Conservation (phyloP, 1,140 invertebrate species). For the Cheumatopsyche charites region DNA sequence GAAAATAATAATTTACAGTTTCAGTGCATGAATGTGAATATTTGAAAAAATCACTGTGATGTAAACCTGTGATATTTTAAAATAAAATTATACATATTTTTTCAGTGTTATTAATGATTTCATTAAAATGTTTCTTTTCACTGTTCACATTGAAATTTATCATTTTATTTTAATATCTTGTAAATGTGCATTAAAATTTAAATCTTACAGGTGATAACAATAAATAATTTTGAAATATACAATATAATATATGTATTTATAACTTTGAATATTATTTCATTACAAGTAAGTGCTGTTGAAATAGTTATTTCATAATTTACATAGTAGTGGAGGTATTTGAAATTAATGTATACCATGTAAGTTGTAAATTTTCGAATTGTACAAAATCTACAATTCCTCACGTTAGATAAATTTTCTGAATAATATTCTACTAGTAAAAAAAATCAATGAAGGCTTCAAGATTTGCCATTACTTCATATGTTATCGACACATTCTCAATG, state of each 20-base stretch:
- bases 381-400: neutral
- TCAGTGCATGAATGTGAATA: constrained; percentile 17
- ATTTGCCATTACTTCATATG: neutral
- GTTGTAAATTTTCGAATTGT: neutral
- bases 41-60: constrained; percentile 7
- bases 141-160: neutral
- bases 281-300: too few relatives aligned
- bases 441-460: neutral
- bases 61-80: constrained; percentile 28
- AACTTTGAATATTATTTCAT: too few relatives aligned
- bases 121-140: constrained; percentile 1
- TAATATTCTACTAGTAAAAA: too few relatives aligned
- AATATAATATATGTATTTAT: neutral
- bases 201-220: too few relatives aligned
- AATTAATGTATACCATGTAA: neutral
- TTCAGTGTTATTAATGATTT: constrained; percentile 24
- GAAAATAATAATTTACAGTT: neutral
- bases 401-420: too few relatives aligned
- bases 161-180: neutral
- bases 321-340: too few relatives aligned
- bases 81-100: constrained; percentile 14
- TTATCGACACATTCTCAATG: neutral
- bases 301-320: too few relatives aligned
- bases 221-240: neutral
- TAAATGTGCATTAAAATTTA: neutral